Evolutionary conservation across 1,140 invertebrate genomes (phyloP).

Genomic region (Zaprionus tsacasi): DNA sequence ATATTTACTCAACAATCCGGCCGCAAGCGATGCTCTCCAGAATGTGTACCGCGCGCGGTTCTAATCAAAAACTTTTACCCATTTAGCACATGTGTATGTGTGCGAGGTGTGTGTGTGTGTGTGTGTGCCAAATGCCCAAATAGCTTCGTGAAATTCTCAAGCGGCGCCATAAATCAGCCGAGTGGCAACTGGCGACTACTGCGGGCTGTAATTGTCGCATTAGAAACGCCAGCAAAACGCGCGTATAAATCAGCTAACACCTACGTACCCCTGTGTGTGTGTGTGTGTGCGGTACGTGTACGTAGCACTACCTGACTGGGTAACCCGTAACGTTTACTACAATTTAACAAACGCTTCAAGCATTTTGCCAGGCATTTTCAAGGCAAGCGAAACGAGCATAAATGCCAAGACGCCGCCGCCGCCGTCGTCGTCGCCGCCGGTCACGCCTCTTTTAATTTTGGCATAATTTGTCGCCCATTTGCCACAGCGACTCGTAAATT

Average conservation of each 20-base stretch:
- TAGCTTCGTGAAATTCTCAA: conserved; percentile 68
- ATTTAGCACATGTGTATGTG: conserved; percentile 31
- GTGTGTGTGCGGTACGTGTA: conserved; percentile 15
- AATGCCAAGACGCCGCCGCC: conserved; percentile 59
- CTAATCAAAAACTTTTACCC: conserved; percentile 65
- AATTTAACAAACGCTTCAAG: conserved; percentile 57
- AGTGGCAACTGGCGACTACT: conserved; percentile 59
- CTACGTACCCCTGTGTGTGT: conserved; percentile 9
- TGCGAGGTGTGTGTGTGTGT: conserved; percentile 33
- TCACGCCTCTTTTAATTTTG: conserved; percentile 76
- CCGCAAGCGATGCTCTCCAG: conserved; percentile 38
- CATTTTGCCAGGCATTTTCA: conserved; percentile 46
- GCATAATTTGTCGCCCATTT: conserved; percentile 81
- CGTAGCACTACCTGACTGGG: background rate
- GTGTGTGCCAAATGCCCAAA: conserved; percentile 75
- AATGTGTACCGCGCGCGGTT: conserved; percentile 31
- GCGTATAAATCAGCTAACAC: conserved; percentile 75
- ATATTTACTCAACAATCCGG: conserved; percentile 76
- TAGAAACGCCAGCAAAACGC: conserved; percentile 76
- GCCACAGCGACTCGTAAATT: conserved; percentile 66
- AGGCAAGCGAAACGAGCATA: conserved; percentile 59
- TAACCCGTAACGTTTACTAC: conserved; percentile 40
- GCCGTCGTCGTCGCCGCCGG: no score
- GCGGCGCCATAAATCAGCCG: conserved; percentile 71
- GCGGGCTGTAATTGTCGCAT: conserved; percentile 73